Evolutionary conservation across 2,113 vertebrate species (phyloP), one percentile per base, ranked within the genome.

Genomic region (Corythoichthys intestinalis): DNA sequence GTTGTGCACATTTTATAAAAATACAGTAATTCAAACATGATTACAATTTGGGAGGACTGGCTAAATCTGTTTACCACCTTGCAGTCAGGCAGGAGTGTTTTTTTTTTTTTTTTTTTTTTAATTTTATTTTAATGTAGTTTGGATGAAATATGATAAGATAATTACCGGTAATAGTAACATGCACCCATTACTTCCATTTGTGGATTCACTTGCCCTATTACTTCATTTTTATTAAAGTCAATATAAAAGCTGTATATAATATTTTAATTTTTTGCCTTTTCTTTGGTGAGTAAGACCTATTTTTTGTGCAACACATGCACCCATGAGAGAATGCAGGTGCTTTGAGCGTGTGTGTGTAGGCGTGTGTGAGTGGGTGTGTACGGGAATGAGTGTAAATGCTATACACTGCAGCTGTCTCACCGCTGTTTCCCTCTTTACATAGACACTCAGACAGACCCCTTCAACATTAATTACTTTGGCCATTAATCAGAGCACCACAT

Each of bases 401-500:
- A 75, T 70, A 79, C 48, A n/a, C 38, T 82, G 81, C 83, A 77
- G 82, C 82, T 90, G 89, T 85, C 85, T 86, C 80, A 70, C 69
- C 80, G 78, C 80, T 85, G 81, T 67, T 72, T 71, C 71, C 81
- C 83, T 65, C 76, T 84, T 82, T 78, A 82, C 81, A 70, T 79
- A 91, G 83, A 74, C 82, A 82, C 83, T 91, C 67, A 77, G 80
- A 86, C 84, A 88, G 86, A 88, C 86, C 86, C 90, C 78, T 90
- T 92, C 90, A 90, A 84, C 90, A 90, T 91, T 90, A 92, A 92
- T 93, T 93, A 93, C 85, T 79, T 83, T 71, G 74, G 81, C 79
- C 85, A 92, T 93, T 92, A 92, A 93, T 93, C 91, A 93, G 81
- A 88, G 72, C 81, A 83, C 79, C 82, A 84, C 88, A 90, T 90